These are phyloP conservation scores for Bicyclus anynana DNA, from an alignment of 1,140 invertebrate genomes.

Conservation along the genomic window DNA sequence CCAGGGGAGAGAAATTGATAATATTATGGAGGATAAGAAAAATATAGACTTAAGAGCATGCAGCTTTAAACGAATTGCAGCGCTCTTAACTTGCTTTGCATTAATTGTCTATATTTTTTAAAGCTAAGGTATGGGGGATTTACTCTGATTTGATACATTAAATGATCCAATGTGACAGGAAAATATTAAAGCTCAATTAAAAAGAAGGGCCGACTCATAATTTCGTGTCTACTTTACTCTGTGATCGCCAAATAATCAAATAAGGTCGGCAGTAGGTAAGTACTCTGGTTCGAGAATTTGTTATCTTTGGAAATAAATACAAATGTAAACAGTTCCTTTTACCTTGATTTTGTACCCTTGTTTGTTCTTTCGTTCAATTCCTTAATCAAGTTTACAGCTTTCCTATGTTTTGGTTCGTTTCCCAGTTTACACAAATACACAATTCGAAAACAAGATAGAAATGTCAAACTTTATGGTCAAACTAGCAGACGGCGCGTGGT, in stretches of 20 bases:
- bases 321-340: constrained; percentile 42
- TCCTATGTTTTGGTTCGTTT: constrained; percentile 39
- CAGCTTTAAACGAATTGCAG: no score
- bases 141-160: no score
- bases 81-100: no score
- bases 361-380: constrained; percentile 55
- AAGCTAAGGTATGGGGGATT: no score
- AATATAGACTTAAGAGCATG: no score
- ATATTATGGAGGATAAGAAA: no score
- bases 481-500: no score
- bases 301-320: constrained; percentile 19
- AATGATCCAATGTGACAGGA: no score
- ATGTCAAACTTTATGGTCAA: background rate
- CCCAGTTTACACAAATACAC: constrained; percentile 31
- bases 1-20: no score
- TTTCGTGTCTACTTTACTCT: background rate
- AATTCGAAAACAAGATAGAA: constrained; percentile 27
- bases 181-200: no score
- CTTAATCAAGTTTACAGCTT: constrained; percentile 55
- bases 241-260: background rate
- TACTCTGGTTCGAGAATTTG: background rate
- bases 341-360: constrained; percentile 47
- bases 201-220: no score
- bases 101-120: no score
- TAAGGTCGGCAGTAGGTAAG: background rate